Conservation (phyloP, 2,113 vertebrate genomes). For the Rostratula benghalensis region DNA sequence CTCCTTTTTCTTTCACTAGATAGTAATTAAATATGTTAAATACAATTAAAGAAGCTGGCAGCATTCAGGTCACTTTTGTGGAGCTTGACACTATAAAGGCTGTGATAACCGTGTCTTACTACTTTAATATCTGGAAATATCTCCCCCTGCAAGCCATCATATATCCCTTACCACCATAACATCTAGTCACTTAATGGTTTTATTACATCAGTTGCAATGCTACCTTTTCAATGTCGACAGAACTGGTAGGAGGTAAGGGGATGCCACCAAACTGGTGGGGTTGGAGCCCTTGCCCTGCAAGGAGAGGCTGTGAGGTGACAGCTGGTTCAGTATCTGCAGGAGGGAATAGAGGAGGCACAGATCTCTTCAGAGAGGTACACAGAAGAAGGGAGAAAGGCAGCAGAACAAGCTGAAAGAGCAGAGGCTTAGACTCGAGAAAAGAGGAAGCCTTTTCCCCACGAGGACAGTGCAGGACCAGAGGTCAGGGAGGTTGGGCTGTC, state of each 20-base stretch:
- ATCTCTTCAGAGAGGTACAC: accelerated
- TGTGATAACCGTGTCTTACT: not conserved
- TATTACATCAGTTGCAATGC: not conserved
- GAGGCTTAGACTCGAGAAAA: not conserved
- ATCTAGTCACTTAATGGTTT: not conserved
- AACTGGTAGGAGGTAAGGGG: not conserved
- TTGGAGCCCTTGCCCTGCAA: not conserved
- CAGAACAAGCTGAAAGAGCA: not conserved
- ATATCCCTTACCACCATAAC: not conserved
- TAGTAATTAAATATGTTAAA: not conserved
- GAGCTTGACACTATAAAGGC: not conserved
- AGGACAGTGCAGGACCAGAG: too few species aligned
- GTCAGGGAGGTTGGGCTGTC: accelerated
- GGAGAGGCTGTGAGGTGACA: not conserved
- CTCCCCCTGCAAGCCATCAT: not conserved
- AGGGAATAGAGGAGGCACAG: accelerated
- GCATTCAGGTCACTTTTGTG: not conserved
- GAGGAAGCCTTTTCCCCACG: not conserved
- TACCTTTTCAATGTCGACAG: not conserved
- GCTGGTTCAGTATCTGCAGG: accelerated
- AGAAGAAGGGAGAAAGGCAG: accelerated
- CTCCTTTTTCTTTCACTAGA: not conserved
- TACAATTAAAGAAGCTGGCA: not conserved
- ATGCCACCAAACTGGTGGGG: accelerated
- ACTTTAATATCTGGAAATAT: not conserved